A percentile compares a stretch with the other conserved stretches of the same genome.
Conservation (phyloP, 2,888 invertebrate species). For the Hemicrepidius hirtus region DNA sequence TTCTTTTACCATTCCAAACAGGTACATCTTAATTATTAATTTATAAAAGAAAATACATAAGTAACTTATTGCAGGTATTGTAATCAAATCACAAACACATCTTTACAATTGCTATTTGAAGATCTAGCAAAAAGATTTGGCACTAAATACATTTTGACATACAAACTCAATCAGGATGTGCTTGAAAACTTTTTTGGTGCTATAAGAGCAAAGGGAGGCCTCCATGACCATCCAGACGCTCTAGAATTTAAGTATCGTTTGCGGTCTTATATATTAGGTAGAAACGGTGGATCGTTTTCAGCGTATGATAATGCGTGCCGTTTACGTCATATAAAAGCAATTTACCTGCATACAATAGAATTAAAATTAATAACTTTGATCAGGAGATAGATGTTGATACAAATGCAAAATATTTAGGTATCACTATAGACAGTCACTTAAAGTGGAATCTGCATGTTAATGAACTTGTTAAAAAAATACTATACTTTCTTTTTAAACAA, state of each 20-base stretch:
- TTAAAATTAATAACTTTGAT: too few species aligned
- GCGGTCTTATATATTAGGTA: constrained; percentile 56
- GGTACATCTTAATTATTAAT: constrained; percentile 30
- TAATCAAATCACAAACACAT: constrained; percentile 52
- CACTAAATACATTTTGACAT: constrained; percentile 55
- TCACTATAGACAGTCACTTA: too few species aligned
- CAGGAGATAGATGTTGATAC: too few species aligned
- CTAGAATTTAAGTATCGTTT: constrained; percentile 58
- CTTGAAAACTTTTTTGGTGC: constrained; percentile 56
- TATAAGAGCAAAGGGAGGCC: constrained; percentile 41
- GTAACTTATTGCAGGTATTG: constrained; percentile 48
- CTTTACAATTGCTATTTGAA: constrained; percentile 45
- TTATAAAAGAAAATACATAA: neutral
- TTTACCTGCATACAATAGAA: too few species aligned
- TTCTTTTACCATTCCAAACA: constrained; percentile 58
- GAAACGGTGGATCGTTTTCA: too few species aligned
- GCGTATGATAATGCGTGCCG: too few species aligned
- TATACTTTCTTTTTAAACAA: too few species aligned
- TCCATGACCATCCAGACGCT: constrained; percentile 56
- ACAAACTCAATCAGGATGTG: constrained; percentile 59
- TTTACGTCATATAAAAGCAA: too few species aligned
- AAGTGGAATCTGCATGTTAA: too few species aligned
- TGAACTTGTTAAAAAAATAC: too few species aligned
- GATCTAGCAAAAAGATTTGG: constrained; percentile 47
- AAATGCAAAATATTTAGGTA: too few species aligned